Evolutionary conservation across 2,113 vertebrate genomes (phyloP).

Genomic region (Cebus imitator): DNA sequence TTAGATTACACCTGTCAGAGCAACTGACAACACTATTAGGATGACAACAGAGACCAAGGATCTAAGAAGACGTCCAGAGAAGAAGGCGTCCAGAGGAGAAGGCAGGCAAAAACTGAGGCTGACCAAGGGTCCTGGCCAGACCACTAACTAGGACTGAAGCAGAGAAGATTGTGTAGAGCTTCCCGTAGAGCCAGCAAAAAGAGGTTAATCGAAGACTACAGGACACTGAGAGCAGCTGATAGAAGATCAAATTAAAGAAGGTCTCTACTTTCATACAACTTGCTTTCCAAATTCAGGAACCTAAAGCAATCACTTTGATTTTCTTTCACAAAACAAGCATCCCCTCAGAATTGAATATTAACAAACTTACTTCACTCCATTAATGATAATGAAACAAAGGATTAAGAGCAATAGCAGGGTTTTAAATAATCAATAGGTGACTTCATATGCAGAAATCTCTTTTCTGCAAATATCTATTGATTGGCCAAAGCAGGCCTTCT

Average conservation of each 20-base stretch:
- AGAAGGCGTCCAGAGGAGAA: neutral
- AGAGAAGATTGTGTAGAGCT: neutral
- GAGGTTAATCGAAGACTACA: neutral
- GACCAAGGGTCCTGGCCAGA: neutral
- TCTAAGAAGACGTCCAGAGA: neutral
- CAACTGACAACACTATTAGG: neutral
- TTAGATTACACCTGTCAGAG: neutral
- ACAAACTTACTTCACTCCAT: neutral
- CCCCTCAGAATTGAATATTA: neutral
- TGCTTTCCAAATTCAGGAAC: neutral
- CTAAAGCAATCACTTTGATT: neutral
- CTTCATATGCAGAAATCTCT: conserved; percentile 1
- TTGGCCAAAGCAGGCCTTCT: neutral
- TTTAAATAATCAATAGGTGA: conserved; percentile 44
- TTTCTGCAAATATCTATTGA: conserved; percentile 30
- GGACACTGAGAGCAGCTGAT: neutral
- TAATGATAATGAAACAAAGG: conserved; percentile 19
- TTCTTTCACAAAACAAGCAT: neutral
- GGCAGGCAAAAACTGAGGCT: neutral
- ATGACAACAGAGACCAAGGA: no score
- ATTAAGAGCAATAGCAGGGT: neutral
- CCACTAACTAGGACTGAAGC: neutral
- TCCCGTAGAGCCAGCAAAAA: neutral
- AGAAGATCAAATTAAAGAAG: neutral
- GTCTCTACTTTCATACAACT: neutral